These are phyloP conservation scores for Ovis canadensis DNA, from an alignment of 2,113 vertebrate species.

Conservation along the genomic window DNA sequence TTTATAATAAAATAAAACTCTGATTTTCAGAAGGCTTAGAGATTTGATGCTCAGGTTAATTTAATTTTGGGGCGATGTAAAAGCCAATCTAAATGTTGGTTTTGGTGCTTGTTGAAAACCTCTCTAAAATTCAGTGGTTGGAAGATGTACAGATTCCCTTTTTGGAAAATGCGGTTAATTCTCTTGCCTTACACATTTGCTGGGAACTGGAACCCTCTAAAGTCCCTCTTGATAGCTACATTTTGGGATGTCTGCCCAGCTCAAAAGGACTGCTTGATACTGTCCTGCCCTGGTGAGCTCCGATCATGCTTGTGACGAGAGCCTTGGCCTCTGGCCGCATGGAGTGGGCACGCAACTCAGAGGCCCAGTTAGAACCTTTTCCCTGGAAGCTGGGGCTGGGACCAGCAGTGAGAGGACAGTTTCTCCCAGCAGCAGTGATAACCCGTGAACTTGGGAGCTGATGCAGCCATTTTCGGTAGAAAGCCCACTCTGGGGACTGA, in stretches of 20 bases:
- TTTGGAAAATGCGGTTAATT: not conserved
- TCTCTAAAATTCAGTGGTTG: not conserved
- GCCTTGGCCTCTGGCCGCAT: not conserved
- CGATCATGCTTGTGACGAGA: not conserved
- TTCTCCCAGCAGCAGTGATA: not conserved
- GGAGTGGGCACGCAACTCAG: no score
- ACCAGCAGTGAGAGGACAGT: not conserved
- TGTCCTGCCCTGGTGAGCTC: accelerated
- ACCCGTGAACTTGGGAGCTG: accelerated
- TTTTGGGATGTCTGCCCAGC: not conserved
- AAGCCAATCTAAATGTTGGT: not conserved
- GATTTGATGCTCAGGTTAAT: not conserved
- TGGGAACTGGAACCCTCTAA: accelerated
- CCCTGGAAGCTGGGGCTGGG: not conserved
- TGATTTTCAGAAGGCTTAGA: not conserved
- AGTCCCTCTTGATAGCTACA: no score
- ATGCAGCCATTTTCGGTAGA: not conserved
- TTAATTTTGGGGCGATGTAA: not conserved
- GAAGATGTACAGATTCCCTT: not conserved
- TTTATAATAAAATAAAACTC: slow-evolving; percentile 3
- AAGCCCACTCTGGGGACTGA: accelerated
- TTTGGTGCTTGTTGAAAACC: not conserved
- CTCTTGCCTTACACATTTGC: accelerated
- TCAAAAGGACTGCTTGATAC: not conserved
- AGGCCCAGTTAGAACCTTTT: not conserved